Base-by-base conservation (phyloP, 2,797 vertebrate genomes). In the Cyclura pinguis region DNA sequence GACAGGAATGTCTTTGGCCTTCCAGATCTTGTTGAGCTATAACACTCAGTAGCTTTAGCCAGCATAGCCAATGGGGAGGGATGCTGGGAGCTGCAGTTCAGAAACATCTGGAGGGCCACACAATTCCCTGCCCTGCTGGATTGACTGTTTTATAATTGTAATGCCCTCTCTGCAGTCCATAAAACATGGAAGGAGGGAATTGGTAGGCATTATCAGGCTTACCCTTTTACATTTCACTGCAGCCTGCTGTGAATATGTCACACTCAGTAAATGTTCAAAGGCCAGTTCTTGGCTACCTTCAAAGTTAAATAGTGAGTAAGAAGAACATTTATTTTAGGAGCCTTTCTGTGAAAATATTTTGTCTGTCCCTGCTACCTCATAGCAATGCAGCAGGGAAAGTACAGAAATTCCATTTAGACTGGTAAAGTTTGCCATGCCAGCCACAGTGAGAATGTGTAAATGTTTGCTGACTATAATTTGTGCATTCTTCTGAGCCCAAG, bases 381-480 rank as follows among this genome's bases (percentile, higher is more conserved):
- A 55, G 47, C 35, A 73, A 64, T 22, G 64, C 42, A 16, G 14
- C 14, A 73, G 18, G 38, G 78, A 35, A 83, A 86, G 73, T 42
- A 72, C 35, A 74, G 55, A 52, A n/a, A 82, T 73, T 73, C 22
- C 64, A 72, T 88, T 88, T 73, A 29, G 55, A 59, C 35, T 55
- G n/a, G 18, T 27, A 38, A 82, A 20, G 27, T 81, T 82, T 59
- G 38, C 62, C 32, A n/a, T 10, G 47, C 24, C 47, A 69, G 57
- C 35, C 47, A 55, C 38, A 88, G 32, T 8, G 57, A 50, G 38
- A 64, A 87, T 35, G 10, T 50, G 38, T 62, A 78, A 87, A 78
- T 62, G 57, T n/a, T 89, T 84, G 74, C 81, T 64, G 80, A 42
- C 22, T 35, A 76, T 67, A 62, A 77, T 84, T 83, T 74, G 67